Evolutionary conservation across 2,113 vertebrate species (phyloP).

Genomic region (Halichoeres trimaculatus): DNA sequence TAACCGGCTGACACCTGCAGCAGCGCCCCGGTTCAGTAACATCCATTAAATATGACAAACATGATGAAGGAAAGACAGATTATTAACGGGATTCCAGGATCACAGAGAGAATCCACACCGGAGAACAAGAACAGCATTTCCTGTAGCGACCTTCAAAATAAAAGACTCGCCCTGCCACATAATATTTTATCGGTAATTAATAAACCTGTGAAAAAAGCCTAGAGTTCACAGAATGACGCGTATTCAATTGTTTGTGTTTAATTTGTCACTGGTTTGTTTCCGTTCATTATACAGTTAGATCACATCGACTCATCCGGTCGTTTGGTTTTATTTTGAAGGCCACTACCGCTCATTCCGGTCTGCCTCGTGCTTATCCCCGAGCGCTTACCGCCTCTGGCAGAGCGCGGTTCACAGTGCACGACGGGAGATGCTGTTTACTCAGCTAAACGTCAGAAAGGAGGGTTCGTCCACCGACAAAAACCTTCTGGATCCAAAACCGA

Average conservation of each 20-base stretch:
- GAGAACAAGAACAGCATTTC: neutral
- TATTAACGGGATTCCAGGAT: conserved; percentile 39
- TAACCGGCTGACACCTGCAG: neutral
- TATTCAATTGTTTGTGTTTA: no score
- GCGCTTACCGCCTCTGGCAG: conserved; percentile 13
- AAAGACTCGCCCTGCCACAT: neutral
- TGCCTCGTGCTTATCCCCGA: neutral
- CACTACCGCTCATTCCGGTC: neutral
- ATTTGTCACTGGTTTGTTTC: no score
- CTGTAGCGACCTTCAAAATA: conserved; percentile 33
- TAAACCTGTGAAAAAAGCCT: no score
- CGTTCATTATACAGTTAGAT: no score
- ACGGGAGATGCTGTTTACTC: conserved; percentile 51
- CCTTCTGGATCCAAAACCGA: no score
- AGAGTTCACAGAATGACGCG: no score
- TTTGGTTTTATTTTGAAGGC: conserved; percentile 31
- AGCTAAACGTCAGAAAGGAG: no score
- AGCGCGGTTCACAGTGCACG: conserved; percentile 42
- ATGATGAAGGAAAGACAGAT: conserved; percentile 3
- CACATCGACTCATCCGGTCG: no score
- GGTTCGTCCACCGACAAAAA: no score
- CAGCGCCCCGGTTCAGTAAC: neutral
- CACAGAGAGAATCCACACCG: neutral
- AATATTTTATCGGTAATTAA: no score
- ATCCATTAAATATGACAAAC: neutral